Conservation (phyloP, 2,113 vertebrate species). For the Salvelinus alpinus region DNA sequence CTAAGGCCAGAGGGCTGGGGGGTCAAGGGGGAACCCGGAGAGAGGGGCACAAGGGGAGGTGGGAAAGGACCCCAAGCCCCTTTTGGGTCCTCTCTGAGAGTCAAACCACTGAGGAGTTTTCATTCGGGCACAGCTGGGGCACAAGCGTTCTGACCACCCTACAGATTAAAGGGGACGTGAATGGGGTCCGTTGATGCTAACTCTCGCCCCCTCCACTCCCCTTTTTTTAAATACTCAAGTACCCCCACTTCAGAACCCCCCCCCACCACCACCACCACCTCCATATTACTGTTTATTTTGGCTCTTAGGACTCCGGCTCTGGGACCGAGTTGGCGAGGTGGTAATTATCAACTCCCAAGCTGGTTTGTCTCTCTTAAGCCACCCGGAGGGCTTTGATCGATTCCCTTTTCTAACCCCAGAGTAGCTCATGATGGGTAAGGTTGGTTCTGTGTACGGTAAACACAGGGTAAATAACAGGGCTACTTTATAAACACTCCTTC, state of each 20-base stretch:
- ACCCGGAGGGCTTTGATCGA: background rate
- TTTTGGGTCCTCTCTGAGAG: slow-evolving; percentile 57
- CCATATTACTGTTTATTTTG: slow-evolving; percentile 50
- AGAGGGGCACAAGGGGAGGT: slow-evolving; percentile 66
- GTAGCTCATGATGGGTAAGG: background rate
- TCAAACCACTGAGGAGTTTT: slow-evolving; percentile 58
- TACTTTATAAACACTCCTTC: background rate
- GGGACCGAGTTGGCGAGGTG: background rate
- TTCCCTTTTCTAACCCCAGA: slow-evolving; percentile 1
- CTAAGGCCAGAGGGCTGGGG: slow-evolving; percentile 46
- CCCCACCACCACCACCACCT: background rate
- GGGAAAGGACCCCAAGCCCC: background rate
- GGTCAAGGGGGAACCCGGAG: slow-evolving; percentile 73
- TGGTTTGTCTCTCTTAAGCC: slow-evolving; percentile 10
- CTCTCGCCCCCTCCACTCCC: slow-evolving; percentile 5
- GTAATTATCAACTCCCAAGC: slow-evolving; percentile 38
- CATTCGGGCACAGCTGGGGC: slow-evolving; percentile 86
- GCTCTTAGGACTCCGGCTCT: slow-evolving; percentile 6
- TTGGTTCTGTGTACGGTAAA: slow-evolving; percentile 20
- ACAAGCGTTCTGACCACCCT: slow-evolving; percentile 60
- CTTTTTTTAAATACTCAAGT: slow-evolving; percentile 60
- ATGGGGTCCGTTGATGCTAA: slow-evolving; percentile 45
- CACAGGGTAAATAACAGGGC: slow-evolving; percentile 4
- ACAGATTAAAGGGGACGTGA: slow-evolving; percentile 37
- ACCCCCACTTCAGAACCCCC: slow-evolving; percentile 60